Evolutionary conservation across 2,888 invertebrate genomes (phyloP), one percentile per base, ranked within the genome.

Genomic region (Chromoteleia sp.): DNA sequence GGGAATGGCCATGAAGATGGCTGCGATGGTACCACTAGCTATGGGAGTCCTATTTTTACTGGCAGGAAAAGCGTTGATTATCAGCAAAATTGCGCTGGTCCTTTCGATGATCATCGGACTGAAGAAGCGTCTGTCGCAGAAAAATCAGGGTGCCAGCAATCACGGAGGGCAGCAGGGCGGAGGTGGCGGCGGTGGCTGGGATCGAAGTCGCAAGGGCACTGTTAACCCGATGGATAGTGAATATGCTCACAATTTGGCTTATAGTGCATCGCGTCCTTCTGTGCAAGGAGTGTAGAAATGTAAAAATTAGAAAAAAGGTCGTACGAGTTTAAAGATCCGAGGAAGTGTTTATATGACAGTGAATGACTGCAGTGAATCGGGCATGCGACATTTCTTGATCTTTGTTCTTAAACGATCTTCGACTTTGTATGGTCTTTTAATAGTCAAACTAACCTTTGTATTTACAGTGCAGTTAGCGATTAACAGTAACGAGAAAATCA

Each of bases 51-150:
- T 97, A 6, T 97, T 97, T 93, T 92, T 97, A 21, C 89, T 97
- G 81, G 97, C 97, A 7, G 97, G 97, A 68, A 97, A 97, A 90
- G 97, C 97, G n/a, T 92, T 97, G 80, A 96, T 97, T 88, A 95
- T 95, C 77, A 94, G 95, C 77, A 95, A 96, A 93, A 96, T 97
- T 86, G 97, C 97, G 0, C 92, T 97, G 0, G 94, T 97, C 6
- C 92, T 97, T 39, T 94, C 97, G 2, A 95, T 96, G 81, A 96
- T 97, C 88, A 96, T 97, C 87, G 95, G 96, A 0, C 91, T 97
- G 54, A 97, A 97, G 94, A 97, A 97, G 91, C 92, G 97, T 33
- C 93, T 97, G 88, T 93, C 94, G 0, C 94, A 95, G 86, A 96
- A 96, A 90, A 93, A 94, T 43, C 92, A 94, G 12, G 91, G 92